These are phyloP conservation scores for Megathymus violae DNA, from an alignment of 1,140 invertebrate species.

Conservation along the genomic window DNA sequence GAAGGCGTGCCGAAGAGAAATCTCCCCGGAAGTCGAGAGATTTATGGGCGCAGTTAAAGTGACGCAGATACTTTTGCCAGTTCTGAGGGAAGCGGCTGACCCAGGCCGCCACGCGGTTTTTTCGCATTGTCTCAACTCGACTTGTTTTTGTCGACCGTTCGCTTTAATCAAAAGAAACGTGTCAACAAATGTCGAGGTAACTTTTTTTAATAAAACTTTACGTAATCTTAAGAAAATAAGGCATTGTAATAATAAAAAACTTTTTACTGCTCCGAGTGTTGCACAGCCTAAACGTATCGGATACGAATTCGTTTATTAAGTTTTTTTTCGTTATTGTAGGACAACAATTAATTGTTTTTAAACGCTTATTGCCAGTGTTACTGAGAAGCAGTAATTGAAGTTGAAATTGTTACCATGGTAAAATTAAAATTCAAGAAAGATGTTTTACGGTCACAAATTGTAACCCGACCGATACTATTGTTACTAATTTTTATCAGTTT, in stretches of 20 bases:
- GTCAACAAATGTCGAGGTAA: constrained; percentile 40
- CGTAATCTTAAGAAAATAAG: constrained; percentile 29
- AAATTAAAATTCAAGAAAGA: too few relatives aligned
- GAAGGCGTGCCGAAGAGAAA: constrained; percentile 60
- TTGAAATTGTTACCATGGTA: too few relatives aligned
- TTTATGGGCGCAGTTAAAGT: constrained; percentile 71
- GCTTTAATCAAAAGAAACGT: constrained; percentile 41
- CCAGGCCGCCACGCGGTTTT: constrained; percentile 51
- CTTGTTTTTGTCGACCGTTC: constrained; percentile 46
- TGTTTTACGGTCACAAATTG: too few relatives aligned
- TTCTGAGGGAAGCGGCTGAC: constrained; percentile 56
- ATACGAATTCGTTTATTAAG: too few relatives aligned
- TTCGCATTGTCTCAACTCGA: constrained; percentile 34
- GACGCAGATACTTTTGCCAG: constrained; percentile 65
- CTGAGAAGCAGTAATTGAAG: too few relatives aligned
- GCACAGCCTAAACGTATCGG: too few relatives aligned
- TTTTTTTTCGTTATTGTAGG: too few relatives aligned
- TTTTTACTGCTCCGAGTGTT: constrained; percentile 24
- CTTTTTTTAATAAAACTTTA: constrained; percentile 40
- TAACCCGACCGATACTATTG: too few relatives aligned
- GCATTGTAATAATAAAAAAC: constrained; percentile 24
- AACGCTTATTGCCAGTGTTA: too few relatives aligned
- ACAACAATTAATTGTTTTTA: too few relatives aligned
- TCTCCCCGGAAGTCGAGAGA: constrained; percentile 70
- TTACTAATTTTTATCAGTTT: too few relatives aligned